Evolutionary conservation across 2,797 vertebrate genomes (phyloP).

Genomic region (Enteromius argenteus): DNA sequence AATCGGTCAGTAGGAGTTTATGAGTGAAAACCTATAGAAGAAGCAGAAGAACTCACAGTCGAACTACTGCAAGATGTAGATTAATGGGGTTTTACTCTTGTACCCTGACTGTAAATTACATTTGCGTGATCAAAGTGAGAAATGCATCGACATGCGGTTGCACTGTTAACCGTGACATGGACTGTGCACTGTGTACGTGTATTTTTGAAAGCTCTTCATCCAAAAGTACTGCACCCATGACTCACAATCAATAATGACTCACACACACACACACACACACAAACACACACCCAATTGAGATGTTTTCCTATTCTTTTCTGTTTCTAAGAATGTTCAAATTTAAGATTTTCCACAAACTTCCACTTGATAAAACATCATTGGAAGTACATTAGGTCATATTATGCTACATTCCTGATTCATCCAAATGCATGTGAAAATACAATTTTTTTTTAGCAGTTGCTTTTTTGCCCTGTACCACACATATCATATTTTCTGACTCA

Average conservation of each 20-base stretch:
- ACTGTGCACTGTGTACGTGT: slow-evolving; percentile 26
- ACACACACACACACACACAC: slow-evolving; percentile 31
- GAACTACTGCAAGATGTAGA: not conserved
- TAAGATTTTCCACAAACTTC: not conserved
- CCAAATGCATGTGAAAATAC: not conserved
- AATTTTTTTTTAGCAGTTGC: not conserved
- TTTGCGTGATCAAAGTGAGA: not conserved
- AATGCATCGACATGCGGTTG: not conserved
- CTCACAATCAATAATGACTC: slow-evolving; percentile 55
- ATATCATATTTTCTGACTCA: slow-evolving; percentile 13
- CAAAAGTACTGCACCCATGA: slow-evolving; percentile 43
- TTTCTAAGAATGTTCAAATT: slow-evolving; percentile 5
- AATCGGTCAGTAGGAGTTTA: not conserved
- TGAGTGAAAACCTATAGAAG: not conserved
- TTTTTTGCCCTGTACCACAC: not conserved
- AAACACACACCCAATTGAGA: not conserved
- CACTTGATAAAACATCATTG: not conserved
- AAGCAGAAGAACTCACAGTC: not conserved
- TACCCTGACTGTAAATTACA: not conserved
- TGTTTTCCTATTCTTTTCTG: not conserved
- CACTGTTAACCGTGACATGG: slow-evolving; percentile 21
- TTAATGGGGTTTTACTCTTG: slow-evolving; percentile 1
- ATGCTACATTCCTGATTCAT: slow-evolving; percentile 4
- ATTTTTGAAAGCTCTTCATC: slow-evolving; percentile 42
- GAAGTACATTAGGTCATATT: not conserved